A percentile compares a stretch with the other conserved stretches of the same genome.
phyloP scores from a whole-genome alignment of 2,113 vertebrate species.

The Engystomops pustulosus region DNA sequence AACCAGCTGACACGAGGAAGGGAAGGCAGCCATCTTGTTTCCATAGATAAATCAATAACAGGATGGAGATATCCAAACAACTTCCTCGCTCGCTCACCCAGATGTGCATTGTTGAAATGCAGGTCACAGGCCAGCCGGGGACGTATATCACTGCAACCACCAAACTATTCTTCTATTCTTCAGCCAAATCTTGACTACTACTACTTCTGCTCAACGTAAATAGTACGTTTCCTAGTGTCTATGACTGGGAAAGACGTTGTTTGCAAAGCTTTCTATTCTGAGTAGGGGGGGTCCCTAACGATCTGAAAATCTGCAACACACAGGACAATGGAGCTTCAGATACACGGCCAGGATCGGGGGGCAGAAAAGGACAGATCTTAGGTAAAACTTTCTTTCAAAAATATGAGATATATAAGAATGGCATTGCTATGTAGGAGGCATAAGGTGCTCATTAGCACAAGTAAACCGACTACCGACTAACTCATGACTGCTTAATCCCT shows the following conservation, averaged over 20 bases:
- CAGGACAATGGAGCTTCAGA: too few relatives aligned
- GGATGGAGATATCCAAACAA: slow-evolving; percentile 25
- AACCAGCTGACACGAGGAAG: not conserved
- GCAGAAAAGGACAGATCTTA: too few relatives aligned
- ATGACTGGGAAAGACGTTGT: not conserved
- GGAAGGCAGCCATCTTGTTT: slow-evolving; percentile 35
- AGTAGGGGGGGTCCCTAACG: too few relatives aligned
- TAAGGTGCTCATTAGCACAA: too few relatives aligned
- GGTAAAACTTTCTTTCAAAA: too few relatives aligned
- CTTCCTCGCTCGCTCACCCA: not conserved
- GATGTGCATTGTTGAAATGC: slow-evolving; percentile 15
- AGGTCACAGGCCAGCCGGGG: slow-evolving; percentile 6
- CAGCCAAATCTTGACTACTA: not conserved
- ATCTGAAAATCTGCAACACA: too few relatives aligned
- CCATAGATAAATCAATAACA: slow-evolving; percentile 48
- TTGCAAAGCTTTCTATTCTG: not conserved
- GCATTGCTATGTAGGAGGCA: too few relatives aligned
- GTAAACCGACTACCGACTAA: too few relatives aligned
- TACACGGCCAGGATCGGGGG: too few relatives aligned
- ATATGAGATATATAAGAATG: too few relatives aligned
- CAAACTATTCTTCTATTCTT: not conserved
- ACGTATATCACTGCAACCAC: not conserved
- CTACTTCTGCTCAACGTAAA: not conserved
- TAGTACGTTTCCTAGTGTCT: not conserved
- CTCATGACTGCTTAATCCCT: too few relatives aligned